Evolutionary conservation across 1,140 invertebrate genomes (phyloP).

Genomic region (Neodiprion lecontei): DNA sequence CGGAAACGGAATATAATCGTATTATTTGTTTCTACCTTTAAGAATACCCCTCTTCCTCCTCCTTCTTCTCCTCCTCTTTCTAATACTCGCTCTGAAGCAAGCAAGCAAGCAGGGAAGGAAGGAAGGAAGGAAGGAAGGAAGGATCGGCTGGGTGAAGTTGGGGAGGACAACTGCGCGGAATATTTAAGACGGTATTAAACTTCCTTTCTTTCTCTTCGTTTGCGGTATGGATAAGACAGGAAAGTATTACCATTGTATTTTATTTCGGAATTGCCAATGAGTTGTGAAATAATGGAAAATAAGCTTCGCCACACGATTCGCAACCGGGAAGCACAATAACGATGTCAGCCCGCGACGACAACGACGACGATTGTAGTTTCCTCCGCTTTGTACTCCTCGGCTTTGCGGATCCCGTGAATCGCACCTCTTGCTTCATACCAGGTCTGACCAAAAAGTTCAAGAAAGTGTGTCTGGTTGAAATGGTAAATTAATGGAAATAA

Average conservation of each 20-base stretch:
- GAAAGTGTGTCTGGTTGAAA: too few species aligned
- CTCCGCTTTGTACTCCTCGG: too few species aligned
- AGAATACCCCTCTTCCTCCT: slow-evolving; percentile 37
- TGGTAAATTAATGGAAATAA: too few species aligned
- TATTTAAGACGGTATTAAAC: slow-evolving; percentile 62
- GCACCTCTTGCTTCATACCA: too few species aligned
- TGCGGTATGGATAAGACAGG: slow-evolving; percentile 23
- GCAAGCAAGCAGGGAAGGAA: neutral
- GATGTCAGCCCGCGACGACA: too few species aligned
- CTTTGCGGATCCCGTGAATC: too few species aligned
- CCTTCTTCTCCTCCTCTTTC: slow-evolving; percentile 28
- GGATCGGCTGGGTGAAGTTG: neutral
- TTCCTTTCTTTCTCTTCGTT: slow-evolving; percentile 32
- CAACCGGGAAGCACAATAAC: too few species aligned
- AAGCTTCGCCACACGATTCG: neutral
- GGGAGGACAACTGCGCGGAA: slow-evolving; percentile 48
- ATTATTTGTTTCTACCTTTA: slow-evolving; percentile 62
- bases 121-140: slow-evolving; percentile 11
- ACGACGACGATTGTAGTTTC: too few species aligned
- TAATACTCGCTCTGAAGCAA: slow-evolving; percentile 37
- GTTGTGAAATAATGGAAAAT: slow-evolving; percentile 51
- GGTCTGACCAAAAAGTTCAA: too few species aligned
- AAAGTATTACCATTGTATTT: slow-evolving; percentile 53
- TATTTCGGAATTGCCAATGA: slow-evolving; percentile 47
- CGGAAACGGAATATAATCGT: slow-evolving; percentile 64